A percentile compares a stretch with the other conserved stretches of the same genome.
These are phyloP conservation scores for Characodon lateralis DNA, from an alignment of 2,797 vertebrate genomes.

Conservation along the genomic window DNA sequence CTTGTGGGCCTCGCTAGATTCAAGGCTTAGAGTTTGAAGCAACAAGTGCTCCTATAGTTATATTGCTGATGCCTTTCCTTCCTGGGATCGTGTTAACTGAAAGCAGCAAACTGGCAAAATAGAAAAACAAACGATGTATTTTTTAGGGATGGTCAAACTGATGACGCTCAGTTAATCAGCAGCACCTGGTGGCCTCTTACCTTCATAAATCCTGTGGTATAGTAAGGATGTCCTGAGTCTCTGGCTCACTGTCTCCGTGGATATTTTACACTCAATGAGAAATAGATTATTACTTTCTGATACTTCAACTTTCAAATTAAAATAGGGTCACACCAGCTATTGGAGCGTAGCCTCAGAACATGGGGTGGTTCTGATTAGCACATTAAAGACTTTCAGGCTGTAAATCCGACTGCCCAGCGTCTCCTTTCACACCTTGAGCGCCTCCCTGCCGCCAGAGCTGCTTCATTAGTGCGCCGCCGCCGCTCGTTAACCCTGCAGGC, in stretches of 20 bases:
- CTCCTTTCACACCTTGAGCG: slow-evolving; percentile 41
- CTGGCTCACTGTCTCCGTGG: background rate
- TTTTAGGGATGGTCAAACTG: too few species aligned
- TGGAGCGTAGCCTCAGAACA: background rate
- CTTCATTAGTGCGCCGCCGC: slow-evolving; percentile 45
- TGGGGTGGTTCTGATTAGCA: background rate
- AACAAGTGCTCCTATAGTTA: too few species aligned
- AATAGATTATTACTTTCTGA: background rate
- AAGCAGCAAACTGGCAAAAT: too few species aligned
- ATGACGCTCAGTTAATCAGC: background rate
- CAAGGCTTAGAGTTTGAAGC: too few species aligned
- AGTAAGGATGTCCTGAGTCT: too few species aligned
- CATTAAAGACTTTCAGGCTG: background rate
- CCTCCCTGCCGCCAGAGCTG: slow-evolving; percentile 23
- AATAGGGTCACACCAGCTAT: background rate
- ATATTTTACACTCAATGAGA: background rate
- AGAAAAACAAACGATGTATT: too few species aligned
- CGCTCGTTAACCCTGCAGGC: slow-evolving; percentile 44
- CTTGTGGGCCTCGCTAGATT: too few species aligned
- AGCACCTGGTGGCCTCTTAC: background rate
- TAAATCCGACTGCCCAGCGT: slow-evolving; percentile 46
- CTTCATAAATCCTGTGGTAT: too few species aligned
- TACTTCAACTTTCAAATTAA: background rate
- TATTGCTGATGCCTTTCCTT: too few species aligned
- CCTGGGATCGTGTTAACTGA: too few species aligned